A percentile compares a stretch with the other conserved stretches of the same genome.
These are phyloP conservation scores for Epistrophella euchroma DNA, from an alignment of 2,888 invertebrate genomes.

Conservation along the genomic window DNA sequence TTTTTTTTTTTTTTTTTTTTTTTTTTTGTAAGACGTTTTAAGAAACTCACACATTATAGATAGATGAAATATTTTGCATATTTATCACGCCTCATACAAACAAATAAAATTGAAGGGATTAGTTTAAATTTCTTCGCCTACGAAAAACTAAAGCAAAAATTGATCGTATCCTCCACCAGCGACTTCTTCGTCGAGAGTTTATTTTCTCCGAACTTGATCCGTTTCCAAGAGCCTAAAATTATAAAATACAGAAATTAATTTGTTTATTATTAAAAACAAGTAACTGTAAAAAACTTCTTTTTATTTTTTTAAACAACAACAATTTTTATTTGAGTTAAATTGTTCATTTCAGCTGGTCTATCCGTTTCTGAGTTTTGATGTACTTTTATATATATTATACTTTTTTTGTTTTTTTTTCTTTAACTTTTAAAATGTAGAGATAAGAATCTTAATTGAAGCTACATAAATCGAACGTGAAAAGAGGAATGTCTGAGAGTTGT, in stretches of 20 bases:
- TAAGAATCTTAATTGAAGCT: no score
- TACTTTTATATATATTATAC: no score
- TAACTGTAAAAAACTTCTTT: no score
- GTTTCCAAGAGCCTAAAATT: constrained; percentile 84
- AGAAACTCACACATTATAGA: constrained; percentile 34
- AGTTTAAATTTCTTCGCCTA: constrained; percentile 82
- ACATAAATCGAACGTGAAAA: no score
- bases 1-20: constrained; percentile 13
- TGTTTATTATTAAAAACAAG: not conserved
- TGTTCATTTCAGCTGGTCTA: no score
- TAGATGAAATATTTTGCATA: constrained; percentile 40
- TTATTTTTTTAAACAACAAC: no score
- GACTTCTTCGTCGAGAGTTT: constrained; percentile 87
- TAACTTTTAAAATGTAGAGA: no score
- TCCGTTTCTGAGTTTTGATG: no score
- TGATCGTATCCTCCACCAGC: constrained; percentile 93
- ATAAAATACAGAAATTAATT: not conserved
- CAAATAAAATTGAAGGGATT: constrained; percentile 63
- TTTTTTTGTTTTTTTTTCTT: no score
- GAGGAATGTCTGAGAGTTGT: no score
- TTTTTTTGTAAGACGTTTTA: no score
- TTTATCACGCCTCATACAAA: constrained; percentile 32
- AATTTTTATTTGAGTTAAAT: no score
- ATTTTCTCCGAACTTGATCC: constrained; percentile 84
- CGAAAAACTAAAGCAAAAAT: constrained; percentile 92